Evolutionary conservation across 2,888 invertebrate species (phyloP).

Genomic region (Atrina japonica): DNA sequence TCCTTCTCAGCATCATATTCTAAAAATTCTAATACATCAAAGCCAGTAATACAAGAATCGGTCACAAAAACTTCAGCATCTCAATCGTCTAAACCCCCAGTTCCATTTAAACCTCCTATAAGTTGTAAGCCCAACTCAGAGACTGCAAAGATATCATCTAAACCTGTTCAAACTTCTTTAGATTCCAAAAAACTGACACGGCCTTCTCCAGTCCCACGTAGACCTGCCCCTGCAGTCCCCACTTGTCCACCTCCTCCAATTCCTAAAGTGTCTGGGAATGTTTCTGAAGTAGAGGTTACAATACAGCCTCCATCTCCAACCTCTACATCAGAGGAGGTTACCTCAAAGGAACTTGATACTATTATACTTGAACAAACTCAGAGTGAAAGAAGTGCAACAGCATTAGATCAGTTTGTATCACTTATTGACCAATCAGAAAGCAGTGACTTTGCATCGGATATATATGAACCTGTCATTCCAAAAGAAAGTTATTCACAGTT

Average conservation of each 20-base stretch:
- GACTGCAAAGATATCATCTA: slow-evolving; percentile 3
- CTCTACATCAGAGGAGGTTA: too few relatives aligned
- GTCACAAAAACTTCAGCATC: background rate
- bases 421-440: background rate
- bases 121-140: slow-evolving; percentile 35
- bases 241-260: slow-evolving; percentile 30
- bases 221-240: slow-evolving; percentile 54
- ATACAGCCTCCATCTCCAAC: too few relatives aligned
- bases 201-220: slow-evolving; percentile 49
- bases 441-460: slow-evolving; percentile 12
- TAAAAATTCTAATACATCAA: too few relatives aligned
- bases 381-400: too few relatives aligned
- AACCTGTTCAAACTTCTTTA: background rate
- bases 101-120: slow-evolving; percentile 39
- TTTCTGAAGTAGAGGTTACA: too few relatives aligned
- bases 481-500: background rate
- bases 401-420: too few relatives aligned
- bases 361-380: too few relatives aligned
- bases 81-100: slow-evolving; percentile 29
- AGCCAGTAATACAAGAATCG: background rate
- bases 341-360: too few relatives aligned
- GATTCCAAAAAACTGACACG: slow-evolving; percentile 5
- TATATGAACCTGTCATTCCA: slow-evolving; percentile 28
- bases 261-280: slow-evolving; percentile 17
- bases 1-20: background rate